A percentile compares a stretch with the other conserved stretches of the same genome.
Conservation (phyloP, 1,140 invertebrate species). For the Anastrepha ludens region DNA sequence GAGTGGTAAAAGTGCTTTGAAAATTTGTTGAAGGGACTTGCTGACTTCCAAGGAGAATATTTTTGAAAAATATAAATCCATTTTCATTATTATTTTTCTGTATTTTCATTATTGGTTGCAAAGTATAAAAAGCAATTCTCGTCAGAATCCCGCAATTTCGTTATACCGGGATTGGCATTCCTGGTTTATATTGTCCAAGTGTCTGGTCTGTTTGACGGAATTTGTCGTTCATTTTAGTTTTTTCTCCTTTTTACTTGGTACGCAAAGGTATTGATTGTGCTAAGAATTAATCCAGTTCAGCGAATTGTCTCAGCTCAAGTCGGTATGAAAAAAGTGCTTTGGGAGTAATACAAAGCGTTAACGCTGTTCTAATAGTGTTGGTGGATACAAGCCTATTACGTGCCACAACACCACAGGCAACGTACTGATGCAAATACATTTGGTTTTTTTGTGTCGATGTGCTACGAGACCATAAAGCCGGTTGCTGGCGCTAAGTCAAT, state of each 20-base stretch:
- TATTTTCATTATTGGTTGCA: too few species aligned
- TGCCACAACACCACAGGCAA: slow-evolving; percentile 26
- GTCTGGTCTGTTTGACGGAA: slow-evolving; percentile 4
- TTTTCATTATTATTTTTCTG: too few species aligned
- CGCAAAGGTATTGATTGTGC: slow-evolving; percentile 44
- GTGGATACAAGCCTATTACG: slow-evolving; percentile 19
- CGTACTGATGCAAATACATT: neutral
- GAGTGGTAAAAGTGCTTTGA: too few species aligned
- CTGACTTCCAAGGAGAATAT: too few species aligned
- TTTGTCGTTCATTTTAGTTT: neutral
- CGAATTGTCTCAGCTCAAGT: slow-evolving; percentile 35
- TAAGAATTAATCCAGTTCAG: slow-evolving; percentile 53
- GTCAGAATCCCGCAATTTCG: too few species aligned
- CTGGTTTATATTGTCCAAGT: neutral
- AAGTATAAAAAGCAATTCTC: too few species aligned
- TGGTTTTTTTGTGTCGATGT: neutral
- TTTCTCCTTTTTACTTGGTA: neutral
- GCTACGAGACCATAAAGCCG: neutral
- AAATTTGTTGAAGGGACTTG: too few species aligned
- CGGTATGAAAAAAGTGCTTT: neutral
- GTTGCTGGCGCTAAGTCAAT: slow-evolving; percentile 50
- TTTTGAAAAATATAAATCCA: too few species aligned
- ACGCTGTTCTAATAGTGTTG: slow-evolving; percentile 15
- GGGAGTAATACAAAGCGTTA: neutral
- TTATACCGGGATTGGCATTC: too few species aligned